phyloP scores from a whole-genome alignment of 2,113 vertebrate genomes.

The Perccottus glenii region DNA sequence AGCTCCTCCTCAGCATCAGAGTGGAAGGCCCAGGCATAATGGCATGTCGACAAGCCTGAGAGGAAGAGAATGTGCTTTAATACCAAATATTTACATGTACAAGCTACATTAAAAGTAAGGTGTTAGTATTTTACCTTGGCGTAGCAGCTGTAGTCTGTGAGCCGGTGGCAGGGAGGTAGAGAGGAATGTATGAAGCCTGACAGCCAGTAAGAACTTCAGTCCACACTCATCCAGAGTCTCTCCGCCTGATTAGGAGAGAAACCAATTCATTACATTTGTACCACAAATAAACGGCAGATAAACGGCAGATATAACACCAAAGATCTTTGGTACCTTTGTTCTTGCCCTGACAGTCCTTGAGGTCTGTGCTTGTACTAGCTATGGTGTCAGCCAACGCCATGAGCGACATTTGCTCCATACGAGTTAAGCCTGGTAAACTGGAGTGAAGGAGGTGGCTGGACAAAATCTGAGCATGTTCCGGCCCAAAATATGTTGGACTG shows the following conservation, averaged over 20 bases:
- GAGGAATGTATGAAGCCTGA: conserved; percentile 94
- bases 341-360: conserved; percentile 89
- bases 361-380: conserved; percentile 94
- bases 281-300: too few relatives aligned
- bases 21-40: conserved; percentile 98
- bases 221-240: conserved; percentile 98
- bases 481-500: conserved; percentile 92
- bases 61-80: conserved; percentile 3
- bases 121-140: conserved; percentile 83
- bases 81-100: not conserved
- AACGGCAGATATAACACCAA: too few relatives aligned
- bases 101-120: not conserved
- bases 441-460: conserved; percentile 94
- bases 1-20: conserved; percentile 97
- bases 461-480: conserved; percentile 93
- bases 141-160: conserved; percentile 88
- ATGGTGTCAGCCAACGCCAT: conserved; percentile 97
- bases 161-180: conserved; percentile 91
- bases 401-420: conserved; percentile 97
- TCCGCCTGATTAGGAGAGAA: conserved; percentile 80
- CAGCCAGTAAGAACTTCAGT: conserved; percentile 93
- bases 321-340: conserved; percentile 82
- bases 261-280: not conserved
- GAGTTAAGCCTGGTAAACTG: conserved; percentile 92
- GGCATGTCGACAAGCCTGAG: conserved; percentile 91